These are phyloP conservation scores for Todiramphus chloris DNA, from an alignment of 2,113 vertebrate species.

Conservation along the genomic window DNA sequence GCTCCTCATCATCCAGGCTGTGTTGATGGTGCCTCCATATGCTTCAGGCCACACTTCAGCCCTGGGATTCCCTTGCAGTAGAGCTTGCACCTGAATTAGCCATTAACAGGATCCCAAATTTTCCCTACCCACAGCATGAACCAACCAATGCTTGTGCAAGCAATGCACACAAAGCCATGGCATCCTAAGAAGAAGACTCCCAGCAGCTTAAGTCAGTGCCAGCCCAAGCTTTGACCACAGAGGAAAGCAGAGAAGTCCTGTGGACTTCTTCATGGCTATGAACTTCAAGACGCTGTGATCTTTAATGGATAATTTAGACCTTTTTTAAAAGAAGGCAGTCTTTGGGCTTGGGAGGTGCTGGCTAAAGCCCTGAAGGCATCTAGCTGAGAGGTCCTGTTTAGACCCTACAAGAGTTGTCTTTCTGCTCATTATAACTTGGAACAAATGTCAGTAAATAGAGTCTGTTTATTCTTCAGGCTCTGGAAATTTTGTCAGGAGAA, in stretches of 20 bases:
- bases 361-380: neutral
- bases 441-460: neutral
- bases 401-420: neutral
- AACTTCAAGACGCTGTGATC: neutral
- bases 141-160: neutral
- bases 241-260: neutral
- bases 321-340: neutral
- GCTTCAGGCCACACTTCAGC: neutral
- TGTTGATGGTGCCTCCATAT: neutral
- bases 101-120: neutral
- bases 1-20: neutral
- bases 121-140: fast-evolving
- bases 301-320: neutral
- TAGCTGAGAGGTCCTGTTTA: neutral
- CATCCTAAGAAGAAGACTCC: neutral
- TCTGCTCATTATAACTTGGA: neutral
- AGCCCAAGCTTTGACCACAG: neutral
- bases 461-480: slow-evolving; percentile 5
- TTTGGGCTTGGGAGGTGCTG: neutral
- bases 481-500: neutral
- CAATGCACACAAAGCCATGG: neutral
- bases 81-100: neutral
- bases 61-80: neutral
- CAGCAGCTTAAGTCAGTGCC: neutral
- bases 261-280: too few species aligned